phyloP scores from a whole-genome alignment of 2,888 invertebrate species.

The Hemistola chrysoprasaria region DNA sequence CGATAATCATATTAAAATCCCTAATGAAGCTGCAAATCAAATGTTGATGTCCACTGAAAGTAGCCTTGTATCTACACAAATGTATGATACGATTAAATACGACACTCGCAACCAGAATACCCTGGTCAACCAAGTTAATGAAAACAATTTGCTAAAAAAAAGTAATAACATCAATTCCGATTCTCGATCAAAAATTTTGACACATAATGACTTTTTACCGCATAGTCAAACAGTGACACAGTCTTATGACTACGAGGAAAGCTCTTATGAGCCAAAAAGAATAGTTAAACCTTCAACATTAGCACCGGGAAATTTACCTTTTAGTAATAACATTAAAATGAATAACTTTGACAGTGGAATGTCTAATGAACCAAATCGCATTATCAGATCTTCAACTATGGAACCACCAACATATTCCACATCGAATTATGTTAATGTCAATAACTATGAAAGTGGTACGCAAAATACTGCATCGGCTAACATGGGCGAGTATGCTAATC shows the following conservation, averaged over 20 bases:
- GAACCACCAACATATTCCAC: constrained; percentile 20
- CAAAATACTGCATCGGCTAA: constrained; percentile 23
- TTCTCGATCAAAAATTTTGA: constrained; percentile 46
- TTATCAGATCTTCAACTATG: constrained; percentile 28
- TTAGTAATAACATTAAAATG: too few species aligned
- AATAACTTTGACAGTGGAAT: constrained; percentile 20
- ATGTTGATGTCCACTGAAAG: constrained; percentile 12
- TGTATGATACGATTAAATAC: constrained; percentile 16
- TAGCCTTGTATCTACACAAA: constrained; percentile 12
- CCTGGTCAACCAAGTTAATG: constrained; percentile 8
- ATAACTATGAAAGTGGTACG: constrained; percentile 8
- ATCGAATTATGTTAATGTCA: constrained; percentile 12
- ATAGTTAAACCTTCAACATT: constrained; percentile 13
- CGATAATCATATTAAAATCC: constrained; percentile 15
- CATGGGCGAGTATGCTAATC: constrained; percentile 9
- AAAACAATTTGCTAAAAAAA: constrained; percentile 16
- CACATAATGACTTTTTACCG: constrained; percentile 49
- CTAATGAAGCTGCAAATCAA: constrained; percentile 8
- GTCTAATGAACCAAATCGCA: constrained; percentile 30
- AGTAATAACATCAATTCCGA: constrained; percentile 23
- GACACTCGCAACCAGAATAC: constrained; percentile 18
- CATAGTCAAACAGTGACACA: constrained; percentile 55
- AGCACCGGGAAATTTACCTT: neutral
- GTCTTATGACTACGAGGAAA: constrained; percentile 55
- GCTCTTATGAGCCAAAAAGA: constrained; percentile 31